These are phyloP conservation scores for Mus spicilegus DNA, from an alignment of 2,113 vertebrate species.

Conservation along the genomic window DNA sequence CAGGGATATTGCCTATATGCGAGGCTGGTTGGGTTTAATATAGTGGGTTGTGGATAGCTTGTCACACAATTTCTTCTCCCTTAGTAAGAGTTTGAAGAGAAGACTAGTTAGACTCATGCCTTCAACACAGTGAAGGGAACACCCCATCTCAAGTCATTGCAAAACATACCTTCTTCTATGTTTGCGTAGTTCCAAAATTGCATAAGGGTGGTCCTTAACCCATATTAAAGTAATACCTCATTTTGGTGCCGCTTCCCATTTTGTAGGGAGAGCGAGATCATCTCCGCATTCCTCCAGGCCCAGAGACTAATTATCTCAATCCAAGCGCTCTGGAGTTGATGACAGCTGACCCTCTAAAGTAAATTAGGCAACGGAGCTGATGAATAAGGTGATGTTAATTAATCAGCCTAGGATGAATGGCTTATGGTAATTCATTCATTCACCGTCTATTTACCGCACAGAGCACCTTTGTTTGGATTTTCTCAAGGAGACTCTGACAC, in stretches of 20 bases:
- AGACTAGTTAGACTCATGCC: neutral
- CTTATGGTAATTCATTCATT: slow-evolving; percentile 61
- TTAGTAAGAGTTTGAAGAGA: neutral
- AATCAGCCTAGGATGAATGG: slow-evolving; percentile 47
- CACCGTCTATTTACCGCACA: slow-evolving; percentile 21
- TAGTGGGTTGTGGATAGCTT: neutral
- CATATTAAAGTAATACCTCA: neutral
- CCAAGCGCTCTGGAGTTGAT: neutral
- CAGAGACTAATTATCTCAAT: neutral
- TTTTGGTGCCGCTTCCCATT: neutral
- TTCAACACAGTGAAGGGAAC: neutral
- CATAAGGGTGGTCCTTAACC: neutral
- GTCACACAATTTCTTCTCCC: slow-evolving; percentile 22
- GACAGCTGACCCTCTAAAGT: slow-evolving; percentile 39
- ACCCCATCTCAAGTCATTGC: neutral
- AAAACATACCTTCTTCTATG: slow-evolving; percentile 1
- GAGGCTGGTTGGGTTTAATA: neutral
- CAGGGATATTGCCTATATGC: neutral
- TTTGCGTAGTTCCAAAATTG: neutral
- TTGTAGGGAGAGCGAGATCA: neutral
- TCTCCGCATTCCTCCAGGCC: neutral
- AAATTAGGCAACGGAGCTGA: slow-evolving; percentile 56
- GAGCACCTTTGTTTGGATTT: slow-evolving; percentile 50
- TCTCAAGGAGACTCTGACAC: slow-evolving; percentile 36
- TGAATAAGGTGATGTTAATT: slow-evolving; percentile 55